Evolutionary conservation across 2,888 invertebrate species (phyloP).

Genomic region (Andrena fulva): DNA sequence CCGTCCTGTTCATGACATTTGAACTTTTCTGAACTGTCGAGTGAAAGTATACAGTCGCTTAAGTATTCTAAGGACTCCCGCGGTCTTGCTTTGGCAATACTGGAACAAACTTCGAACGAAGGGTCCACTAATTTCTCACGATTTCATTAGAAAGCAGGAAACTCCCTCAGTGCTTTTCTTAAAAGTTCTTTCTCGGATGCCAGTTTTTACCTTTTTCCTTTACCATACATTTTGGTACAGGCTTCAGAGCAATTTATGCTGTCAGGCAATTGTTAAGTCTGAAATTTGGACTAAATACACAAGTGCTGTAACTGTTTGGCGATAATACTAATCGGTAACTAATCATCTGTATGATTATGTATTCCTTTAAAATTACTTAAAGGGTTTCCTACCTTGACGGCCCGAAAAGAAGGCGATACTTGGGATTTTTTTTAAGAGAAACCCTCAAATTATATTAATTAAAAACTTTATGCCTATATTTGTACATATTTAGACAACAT

Average conservation of each 20-base stretch:
- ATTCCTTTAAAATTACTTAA: too few relatives aligned
- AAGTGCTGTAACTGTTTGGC: neutral
- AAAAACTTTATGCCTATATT: too few relatives aligned
- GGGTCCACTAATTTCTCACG: conserved; percentile 44
- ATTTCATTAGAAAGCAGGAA: conserved; percentile 38
- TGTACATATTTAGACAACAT: too few relatives aligned
- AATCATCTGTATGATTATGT: neutral
- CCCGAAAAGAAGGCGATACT: too few relatives aligned
- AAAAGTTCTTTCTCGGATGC: neutral
- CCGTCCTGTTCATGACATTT: conserved; percentile 62
- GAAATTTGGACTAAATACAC: neutral
- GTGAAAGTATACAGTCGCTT: conserved; percentile 63
- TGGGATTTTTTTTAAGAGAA: too few relatives aligned
- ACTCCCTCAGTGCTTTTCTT: neutral
- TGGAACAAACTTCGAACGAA: conserved; percentile 29
- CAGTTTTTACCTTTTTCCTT: neutral
- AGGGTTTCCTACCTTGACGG: too few relatives aligned
- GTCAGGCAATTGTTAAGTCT: neutral
- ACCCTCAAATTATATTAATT: too few relatives aligned
- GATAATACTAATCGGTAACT: neutral
- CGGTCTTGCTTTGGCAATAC: conserved; percentile 23
- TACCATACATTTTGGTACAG: neutral
- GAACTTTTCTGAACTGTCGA: conserved; percentile 60
- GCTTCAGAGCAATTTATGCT: neutral
- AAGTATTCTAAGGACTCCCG: conserved; percentile 35